Evolutionary conservation across 1,140 invertebrate genomes (phyloP).

Genomic region (Sitobion miscanthi): DNA sequence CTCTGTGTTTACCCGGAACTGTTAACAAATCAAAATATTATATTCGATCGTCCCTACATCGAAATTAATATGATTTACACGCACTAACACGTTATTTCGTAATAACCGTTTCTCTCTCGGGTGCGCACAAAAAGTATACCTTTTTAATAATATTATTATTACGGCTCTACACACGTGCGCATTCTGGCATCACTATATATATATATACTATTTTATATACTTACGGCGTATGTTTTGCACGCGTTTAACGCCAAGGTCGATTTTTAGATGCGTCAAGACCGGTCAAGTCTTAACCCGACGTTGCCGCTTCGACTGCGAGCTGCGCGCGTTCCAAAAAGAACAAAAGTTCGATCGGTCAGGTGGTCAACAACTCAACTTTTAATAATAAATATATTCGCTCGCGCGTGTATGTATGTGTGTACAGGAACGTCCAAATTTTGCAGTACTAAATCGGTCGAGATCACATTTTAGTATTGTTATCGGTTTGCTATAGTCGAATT

Average conservation of each 20-base stretch:
- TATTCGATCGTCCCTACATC: not conserved
- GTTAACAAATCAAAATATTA: not conserved
- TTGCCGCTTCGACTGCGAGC: not conserved
- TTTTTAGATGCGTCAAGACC: not conserved
- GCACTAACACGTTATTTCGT: not conserved
- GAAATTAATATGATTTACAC: not conserved
- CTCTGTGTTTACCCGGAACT: not conserved
- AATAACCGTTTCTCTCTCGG: not conserved
- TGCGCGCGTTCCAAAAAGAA: not conserved
- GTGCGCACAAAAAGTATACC: not conserved
- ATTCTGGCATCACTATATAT: not conserved
- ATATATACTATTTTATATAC: not conserved
- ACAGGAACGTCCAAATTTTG: not conserved
- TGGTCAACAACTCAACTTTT: not conserved
- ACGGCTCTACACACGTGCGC: not conserved
- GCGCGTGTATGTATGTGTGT: not conserved
- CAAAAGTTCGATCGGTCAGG: not conserved
- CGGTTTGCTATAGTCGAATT: not conserved
- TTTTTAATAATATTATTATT: conserved; percentile 2
- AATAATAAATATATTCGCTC: not conserved
- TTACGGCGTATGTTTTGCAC: not conserved
- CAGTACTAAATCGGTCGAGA: not conserved
- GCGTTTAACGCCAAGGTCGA: conserved; percentile 3
- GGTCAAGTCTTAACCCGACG: not conserved
- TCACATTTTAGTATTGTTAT: not conserved